Evolutionary conservation across 2,113 vertebrate genomes (phyloP).

Genomic region (Bufo bufo): DNA sequence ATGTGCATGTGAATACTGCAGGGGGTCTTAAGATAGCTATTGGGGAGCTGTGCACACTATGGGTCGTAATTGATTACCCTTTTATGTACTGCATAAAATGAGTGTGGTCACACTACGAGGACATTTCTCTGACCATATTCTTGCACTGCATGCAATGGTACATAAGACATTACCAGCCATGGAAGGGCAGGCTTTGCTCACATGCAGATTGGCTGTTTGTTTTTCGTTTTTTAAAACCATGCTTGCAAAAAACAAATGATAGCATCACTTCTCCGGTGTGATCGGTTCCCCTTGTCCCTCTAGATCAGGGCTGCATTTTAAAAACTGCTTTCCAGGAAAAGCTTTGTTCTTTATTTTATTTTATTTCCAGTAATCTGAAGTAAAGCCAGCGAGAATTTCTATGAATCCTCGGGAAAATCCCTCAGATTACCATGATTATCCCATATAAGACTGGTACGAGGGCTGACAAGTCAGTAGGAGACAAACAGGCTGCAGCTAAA

Average conservation of each 20-base stretch:
- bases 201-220: background rate
- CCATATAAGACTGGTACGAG: background rate
- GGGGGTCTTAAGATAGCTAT: background rate
- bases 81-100: background rate
- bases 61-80: background rate
- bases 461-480: background rate
- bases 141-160: no score
- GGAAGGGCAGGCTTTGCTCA: background rate
- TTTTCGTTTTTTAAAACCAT: background rate
- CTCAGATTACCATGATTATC: conserved; percentile 21
- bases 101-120: background rate
- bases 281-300: background rate
- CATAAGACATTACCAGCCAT: background rate
- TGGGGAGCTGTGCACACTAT: background rate
- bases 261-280: background rate
- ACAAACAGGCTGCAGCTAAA: background rate
- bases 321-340: conserved; percentile 16
- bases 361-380: conserved; percentile 32
- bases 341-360: background rate
- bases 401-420: conserved; percentile 23
- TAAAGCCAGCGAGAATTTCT: conserved; percentile 24
- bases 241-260: background rate
- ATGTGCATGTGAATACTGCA: background rate
- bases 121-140: background rate
- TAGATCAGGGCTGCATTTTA: background rate